These are phyloP conservation scores for Falco peregrinus DNA, from an alignment of 2,797 vertebrate species.

Conservation along the genomic window DNA sequence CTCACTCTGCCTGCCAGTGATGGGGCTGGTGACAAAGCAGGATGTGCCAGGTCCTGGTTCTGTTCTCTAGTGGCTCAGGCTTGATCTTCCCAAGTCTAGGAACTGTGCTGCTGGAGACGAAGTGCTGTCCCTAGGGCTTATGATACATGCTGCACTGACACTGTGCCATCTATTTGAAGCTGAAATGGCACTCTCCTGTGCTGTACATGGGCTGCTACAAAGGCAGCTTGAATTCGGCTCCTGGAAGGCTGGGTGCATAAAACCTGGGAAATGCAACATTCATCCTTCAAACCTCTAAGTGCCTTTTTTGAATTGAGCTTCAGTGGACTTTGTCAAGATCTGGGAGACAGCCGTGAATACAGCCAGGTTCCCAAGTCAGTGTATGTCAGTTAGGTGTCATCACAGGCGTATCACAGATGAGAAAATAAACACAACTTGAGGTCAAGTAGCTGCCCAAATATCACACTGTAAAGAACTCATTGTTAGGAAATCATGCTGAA, in stretches of 20 bases:
- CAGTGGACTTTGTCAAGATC: not conserved
- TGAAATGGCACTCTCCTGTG: not conserved
- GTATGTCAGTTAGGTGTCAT: not conserved
- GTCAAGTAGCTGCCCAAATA: not conserved
- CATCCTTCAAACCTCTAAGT: not conserved
- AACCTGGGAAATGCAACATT: not conserved
- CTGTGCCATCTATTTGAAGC: not conserved
- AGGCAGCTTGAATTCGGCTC: not conserved
- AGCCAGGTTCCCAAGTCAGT: not conserved
- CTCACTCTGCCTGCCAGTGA: not conserved
- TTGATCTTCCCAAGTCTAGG: not conserved
- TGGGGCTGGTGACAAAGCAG: not conserved
- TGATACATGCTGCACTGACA: not conserved
- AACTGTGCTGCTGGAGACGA: not conserved
- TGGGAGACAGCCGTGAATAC: not conserved
- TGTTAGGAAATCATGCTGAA: not conserved
- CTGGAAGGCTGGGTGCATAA: not conserved
- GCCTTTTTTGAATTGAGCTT: not conserved
- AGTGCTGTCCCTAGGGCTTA: not conserved
- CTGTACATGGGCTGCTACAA: not conserved
- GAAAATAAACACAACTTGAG: not conserved
- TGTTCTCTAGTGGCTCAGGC: not conserved
- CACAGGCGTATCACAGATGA: not conserved
- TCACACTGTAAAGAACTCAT: not conserved
- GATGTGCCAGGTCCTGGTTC: not conserved